Conservation (phyloP, 2,797 vertebrate genomes). For the Halcyon badia region DNA sequence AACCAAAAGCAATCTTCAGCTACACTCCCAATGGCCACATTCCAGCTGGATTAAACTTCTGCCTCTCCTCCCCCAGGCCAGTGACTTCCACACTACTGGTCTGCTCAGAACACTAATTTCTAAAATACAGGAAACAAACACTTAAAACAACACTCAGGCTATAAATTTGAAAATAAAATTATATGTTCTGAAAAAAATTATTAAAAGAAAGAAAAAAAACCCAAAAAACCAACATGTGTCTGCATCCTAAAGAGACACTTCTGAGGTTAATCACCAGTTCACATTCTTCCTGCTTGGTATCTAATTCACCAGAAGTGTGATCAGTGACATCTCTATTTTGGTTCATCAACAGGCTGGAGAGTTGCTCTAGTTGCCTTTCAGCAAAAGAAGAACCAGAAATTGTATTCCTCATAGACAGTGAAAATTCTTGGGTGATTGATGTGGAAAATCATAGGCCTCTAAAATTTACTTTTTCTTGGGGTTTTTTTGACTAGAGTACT, state of each 20-base stretch:
- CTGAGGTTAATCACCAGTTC: background rate
- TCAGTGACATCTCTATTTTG: background rate
- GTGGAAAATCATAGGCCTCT: background rate
- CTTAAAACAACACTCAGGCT: background rate
- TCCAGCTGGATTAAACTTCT: conserved; percentile 50
- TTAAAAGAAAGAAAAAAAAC: background rate
- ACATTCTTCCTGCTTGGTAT: background rate
- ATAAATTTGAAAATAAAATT: background rate
- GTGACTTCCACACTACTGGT: background rate
- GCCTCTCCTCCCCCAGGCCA: background rate
- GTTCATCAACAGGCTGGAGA: background rate
- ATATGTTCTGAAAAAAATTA: background rate
- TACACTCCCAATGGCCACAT: background rate
- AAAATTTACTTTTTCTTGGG: too few relatives aligned
- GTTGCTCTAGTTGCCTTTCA: background rate
- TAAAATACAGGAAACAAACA: background rate
- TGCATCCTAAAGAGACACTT: background rate
- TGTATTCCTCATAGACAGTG: background rate
- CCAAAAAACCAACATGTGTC: background rate
- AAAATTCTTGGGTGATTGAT: background rate
- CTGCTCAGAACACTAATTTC: background rate
- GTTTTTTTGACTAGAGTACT: background rate
- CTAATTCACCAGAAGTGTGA: background rate
- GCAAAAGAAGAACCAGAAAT: background rate
- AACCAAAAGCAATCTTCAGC: conserved; percentile 7